Evolutionary conservation across 2,113 vertebrate species (phyloP).

Genomic region (Xiphophorus maculatus): DNA sequence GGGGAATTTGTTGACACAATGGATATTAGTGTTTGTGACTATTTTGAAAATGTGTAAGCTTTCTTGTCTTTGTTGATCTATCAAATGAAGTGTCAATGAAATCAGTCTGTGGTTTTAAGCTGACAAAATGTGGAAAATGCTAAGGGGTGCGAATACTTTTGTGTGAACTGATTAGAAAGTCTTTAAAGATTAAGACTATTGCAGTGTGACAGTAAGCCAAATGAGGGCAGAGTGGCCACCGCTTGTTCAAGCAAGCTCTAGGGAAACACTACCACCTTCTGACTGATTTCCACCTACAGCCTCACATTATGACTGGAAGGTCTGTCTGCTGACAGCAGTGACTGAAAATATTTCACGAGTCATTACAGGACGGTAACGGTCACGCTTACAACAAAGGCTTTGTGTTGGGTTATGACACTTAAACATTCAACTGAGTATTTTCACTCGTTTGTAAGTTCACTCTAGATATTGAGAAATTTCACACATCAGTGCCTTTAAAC

Average conservation of each 20-base stretch:
- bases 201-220: background rate
- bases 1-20: too few species aligned
- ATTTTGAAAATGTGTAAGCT: too few species aligned
- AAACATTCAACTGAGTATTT: background rate
- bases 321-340: background rate
- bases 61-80: too few species aligned
- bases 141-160: too few species aligned
- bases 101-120: too few species aligned
- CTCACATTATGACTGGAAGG: background rate
- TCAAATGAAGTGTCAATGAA: too few species aligned
- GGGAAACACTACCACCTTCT: slow-evolving; percentile 63
- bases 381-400: background rate
- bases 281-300: slow-evolving; percentile 13
- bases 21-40: too few species aligned
- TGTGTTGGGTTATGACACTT: background rate
- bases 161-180: too few species aligned
- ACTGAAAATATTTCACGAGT: background rate
- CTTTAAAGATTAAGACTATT: background rate
- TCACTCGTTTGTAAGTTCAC: background rate
- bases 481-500: background rate
- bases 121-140: too few species aligned
- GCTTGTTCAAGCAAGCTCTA: background rate
- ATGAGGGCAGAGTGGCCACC: background rate
- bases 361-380: background rate
- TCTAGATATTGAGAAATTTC: background rate